Evolutionary conservation across 1,140 invertebrate genomes (phyloP).

Genomic region (Argopecten irradians): DNA sequence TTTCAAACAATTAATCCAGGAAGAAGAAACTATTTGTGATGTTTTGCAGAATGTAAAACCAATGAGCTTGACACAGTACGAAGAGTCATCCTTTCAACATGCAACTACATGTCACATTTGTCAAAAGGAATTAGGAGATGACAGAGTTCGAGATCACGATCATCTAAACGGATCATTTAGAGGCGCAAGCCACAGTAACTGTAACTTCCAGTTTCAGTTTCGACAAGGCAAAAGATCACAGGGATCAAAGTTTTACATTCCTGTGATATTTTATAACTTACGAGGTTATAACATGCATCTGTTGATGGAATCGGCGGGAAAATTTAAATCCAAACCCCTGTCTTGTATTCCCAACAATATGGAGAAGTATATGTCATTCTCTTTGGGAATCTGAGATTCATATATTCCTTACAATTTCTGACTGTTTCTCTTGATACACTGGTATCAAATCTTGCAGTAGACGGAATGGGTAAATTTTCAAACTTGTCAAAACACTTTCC

Average conservation of each 20-base stretch:
- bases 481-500: background rate
- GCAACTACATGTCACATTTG: conserved; percentile 35
- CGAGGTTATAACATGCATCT: conserved; percentile 42
- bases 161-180: conserved; percentile 36
- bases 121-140: conserved; percentile 15
- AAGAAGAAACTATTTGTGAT: too few relatives aligned
- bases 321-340: background rate
- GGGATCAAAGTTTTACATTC: conserved; percentile 26
- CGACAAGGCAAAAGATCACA: conserved; percentile 36
- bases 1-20: background rate
- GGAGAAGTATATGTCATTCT: too few relatives aligned
- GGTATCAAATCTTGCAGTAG: background rate
- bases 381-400: background rate
- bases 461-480: background rate
- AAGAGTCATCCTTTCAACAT: background rate
- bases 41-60: conserved; percentile 24
- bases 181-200: background rate
- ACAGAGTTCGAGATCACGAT: too few relatives aligned
- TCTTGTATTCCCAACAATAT: background rate
- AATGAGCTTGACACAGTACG: background rate
- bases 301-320: conserved; percentile 28
- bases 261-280: conserved; percentile 25
- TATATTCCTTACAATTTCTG: background rate
- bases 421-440: background rate
- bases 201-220: conserved; percentile 31